These are phyloP conservation scores for Dryadula phaetusa DNA, from an alignment of 2,888 invertebrate genomes.

Conservation along the genomic window DNA sequence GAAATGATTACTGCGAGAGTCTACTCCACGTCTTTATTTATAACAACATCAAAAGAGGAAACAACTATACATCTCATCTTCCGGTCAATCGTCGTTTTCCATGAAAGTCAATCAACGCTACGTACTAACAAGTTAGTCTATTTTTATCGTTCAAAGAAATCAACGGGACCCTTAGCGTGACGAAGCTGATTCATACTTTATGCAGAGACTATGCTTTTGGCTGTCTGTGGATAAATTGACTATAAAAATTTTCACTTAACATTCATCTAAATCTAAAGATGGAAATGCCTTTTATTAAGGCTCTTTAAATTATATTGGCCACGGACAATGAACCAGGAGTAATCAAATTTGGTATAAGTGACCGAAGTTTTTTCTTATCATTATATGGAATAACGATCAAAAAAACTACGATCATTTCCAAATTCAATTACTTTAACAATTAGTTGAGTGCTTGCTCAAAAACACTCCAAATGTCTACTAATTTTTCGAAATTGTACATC, in stretches of 20 bases:
- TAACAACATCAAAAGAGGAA: constrained; percentile 58
- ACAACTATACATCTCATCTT: constrained; percentile 56
- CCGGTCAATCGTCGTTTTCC: constrained; percentile 62
- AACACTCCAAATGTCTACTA: no score
- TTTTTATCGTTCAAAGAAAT: constrained; percentile 70
- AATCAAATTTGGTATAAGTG: constrained; percentile 4
- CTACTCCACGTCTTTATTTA: constrained; percentile 54
- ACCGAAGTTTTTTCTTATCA: background rate
- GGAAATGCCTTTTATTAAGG: constrained; percentile 19
- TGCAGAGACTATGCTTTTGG: constrained; percentile 40
- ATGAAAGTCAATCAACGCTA: constrained; percentile 69
- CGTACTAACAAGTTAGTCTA: constrained; percentile 60
- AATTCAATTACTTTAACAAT: no score
- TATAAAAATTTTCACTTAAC: constrained; percentile 23
- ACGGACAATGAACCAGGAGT: background rate
- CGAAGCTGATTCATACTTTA: constrained; percentile 47
- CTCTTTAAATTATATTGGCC: constrained; percentile 24
- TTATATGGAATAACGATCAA: no score
- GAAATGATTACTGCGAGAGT: constrained; percentile 40
- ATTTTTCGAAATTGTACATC: background rate
- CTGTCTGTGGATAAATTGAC: constrained; percentile 37
- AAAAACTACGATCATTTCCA: no score
- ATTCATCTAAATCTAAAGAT: constrained; percentile 11
- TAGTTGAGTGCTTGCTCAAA: no score
- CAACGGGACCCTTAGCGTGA: constrained; percentile 51